Evolutionary conservation across 2,113 vertebrate species (phyloP).

Genomic region (Protomyctophum bolini): DNA sequence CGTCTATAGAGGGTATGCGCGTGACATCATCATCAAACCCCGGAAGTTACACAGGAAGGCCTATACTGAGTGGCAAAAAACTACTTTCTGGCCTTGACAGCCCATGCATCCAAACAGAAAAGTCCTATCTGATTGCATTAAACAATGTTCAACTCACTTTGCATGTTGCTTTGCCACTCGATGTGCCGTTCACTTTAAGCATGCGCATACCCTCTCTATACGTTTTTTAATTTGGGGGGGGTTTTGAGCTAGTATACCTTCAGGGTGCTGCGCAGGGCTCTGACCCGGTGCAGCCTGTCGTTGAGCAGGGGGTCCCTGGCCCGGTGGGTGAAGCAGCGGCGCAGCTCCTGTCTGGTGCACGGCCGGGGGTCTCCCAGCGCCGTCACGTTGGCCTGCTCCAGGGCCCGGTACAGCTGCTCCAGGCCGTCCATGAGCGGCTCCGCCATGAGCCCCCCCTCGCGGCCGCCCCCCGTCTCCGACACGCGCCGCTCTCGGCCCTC

Average conservation of each 20-base stretch:
- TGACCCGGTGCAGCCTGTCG: slow-evolving; percentile 88
- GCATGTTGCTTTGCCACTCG: too few relatives aligned
- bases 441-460: slow-evolving; percentile 49
- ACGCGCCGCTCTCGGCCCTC: slow-evolving; percentile 82
- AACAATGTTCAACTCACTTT: too few relatives aligned
- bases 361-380: slow-evolving; percentile 85
- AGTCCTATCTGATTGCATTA: too few relatives aligned
- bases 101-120: too few relatives aligned
- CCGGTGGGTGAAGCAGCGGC: slow-evolving; percentile 85
- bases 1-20: too few relatives aligned
- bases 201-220: too few relatives aligned
- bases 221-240: too few relatives aligned
- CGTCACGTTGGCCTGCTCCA: slow-evolving; percentile 85
- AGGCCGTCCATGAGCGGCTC: slow-evolving; percentile 81
- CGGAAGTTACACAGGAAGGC: too few relatives aligned
- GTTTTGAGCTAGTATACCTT: slow-evolving; percentile 81
- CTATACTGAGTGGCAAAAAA: too few relatives aligned
- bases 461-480: slow-evolving; percentile 69
- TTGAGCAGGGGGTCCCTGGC: slow-evolving; percentile 88
- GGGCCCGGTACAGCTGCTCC: slow-evolving; percentile 85
- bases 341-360: slow-evolving; percentile 88
- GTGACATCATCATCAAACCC: too few relatives aligned
- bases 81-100: too few relatives aligned
- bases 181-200: too few relatives aligned
- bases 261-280: slow-evolving; percentile 90